Evolutionary conservation across 2,888 invertebrate species (phyloP).

Genomic region (Ommatoiulus sabulosus): DNA sequence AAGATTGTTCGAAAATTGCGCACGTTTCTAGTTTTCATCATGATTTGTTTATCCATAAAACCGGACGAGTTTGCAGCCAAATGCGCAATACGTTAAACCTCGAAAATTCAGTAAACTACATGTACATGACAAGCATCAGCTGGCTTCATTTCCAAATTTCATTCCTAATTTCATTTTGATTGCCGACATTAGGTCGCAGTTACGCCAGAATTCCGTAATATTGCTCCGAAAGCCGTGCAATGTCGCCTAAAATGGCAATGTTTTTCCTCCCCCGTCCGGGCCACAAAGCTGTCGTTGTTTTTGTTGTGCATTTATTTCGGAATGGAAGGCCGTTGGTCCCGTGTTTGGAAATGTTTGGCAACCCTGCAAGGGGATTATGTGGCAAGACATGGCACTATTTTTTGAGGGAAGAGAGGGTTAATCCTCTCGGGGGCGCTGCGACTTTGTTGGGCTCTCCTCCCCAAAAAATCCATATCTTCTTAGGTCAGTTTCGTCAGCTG

Average conservation of each 20-base stretch:
- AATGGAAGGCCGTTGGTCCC: conserved; percentile 26
- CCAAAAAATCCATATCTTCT: not conserved
- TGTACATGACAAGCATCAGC: too few species aligned
- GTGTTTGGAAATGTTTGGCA: conserved; percentile 8
- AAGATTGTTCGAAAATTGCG: too few species aligned
- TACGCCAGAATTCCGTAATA: not conserved
- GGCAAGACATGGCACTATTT: not conserved
- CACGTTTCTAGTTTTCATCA: too few species aligned
- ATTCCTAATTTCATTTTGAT: not conserved
- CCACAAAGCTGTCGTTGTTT: not conserved
- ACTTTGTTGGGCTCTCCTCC: not conserved
- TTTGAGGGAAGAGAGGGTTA: not conserved
- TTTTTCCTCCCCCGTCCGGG: conserved; percentile 1
- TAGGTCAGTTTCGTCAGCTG: not conserved
- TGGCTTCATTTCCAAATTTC: too few species aligned
- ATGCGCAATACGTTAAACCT: too few species aligned
- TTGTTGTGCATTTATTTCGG: not conserved
- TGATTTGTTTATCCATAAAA: too few species aligned
- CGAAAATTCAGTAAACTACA: too few species aligned
- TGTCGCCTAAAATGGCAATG: conserved; percentile 9
- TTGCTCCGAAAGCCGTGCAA: not conserved
- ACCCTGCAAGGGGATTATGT: not conserved
- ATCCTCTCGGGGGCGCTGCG: not conserved
- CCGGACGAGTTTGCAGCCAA: too few species aligned
- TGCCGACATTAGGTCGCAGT: not conserved